These are phyloP conservation scores for Eutolmus rufibarbis DNA, from an alignment of 2,888 invertebrate species.

Conservation along the genomic window DNA sequence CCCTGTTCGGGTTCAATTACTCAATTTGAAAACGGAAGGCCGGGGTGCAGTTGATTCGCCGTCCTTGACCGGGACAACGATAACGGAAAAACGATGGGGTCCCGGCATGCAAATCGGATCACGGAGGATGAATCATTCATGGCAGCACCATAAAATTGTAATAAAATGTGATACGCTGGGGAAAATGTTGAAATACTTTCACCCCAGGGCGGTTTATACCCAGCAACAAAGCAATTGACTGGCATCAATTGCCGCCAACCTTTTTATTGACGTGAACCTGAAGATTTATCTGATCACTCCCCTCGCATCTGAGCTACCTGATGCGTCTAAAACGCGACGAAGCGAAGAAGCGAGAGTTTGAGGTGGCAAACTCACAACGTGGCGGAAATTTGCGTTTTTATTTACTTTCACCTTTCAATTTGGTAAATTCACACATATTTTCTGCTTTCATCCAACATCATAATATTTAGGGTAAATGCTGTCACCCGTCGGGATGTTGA, in stretches of 20 bases:
- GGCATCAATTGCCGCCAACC: constrained; percentile 17
- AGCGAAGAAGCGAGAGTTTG: not conserved
- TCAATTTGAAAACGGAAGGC: not conserved
- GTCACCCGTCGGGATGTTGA: not conserved
- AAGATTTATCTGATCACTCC: not conserved
- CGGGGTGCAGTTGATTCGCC: not conserved
- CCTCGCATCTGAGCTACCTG: not conserved
- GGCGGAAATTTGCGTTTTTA: not conserved
- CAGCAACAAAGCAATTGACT: constrained; percentile 4
- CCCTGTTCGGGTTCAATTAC: not conserved
- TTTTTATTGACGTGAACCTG: constrained; percentile 9
- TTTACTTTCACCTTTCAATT: constrained; percentile 24
- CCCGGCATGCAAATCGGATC: not conserved
- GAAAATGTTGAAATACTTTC: not conserved
- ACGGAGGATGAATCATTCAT: not conserved
- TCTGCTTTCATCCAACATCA: not conserved
- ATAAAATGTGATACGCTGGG: constrained; percentile 6
- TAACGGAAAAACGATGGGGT: not conserved
- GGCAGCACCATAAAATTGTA: constrained; percentile 2
- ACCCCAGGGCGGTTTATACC: not conserved
- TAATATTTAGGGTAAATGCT: not conserved
- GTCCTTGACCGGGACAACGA: not conserved
- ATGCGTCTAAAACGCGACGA: not conserved
- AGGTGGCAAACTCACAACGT: not conserved
- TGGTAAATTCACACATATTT: not conserved